Evolutionary conservation across 2,888 invertebrate genomes (phyloP).

Genomic region (Pherbina coryleti): DNA sequence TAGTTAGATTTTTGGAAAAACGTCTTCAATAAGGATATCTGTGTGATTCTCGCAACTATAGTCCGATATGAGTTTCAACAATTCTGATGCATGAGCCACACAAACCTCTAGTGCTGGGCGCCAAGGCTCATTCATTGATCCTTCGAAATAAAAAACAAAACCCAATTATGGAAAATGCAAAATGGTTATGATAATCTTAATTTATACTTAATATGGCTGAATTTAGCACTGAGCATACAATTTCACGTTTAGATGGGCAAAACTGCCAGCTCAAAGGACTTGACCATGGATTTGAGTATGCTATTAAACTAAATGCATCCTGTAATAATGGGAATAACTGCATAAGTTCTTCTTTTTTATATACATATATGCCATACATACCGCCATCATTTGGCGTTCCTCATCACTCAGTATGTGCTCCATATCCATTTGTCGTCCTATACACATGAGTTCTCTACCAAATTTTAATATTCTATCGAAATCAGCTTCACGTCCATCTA

Average conservation of each 20-base stretch:
- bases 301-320: constrained; percentile 97
- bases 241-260: constrained; percentile 92
- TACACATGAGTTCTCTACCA: constrained; percentile 91
- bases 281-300: constrained; percentile 97
- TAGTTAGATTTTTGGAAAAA: too few relatives aligned
- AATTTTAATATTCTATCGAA: constrained; percentile 95
- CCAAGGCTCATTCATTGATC: constrained; percentile 90
- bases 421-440: constrained; percentile 86
- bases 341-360: neutral
- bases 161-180: neutral
- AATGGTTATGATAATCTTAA: neutral
- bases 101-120: constrained; percentile 94
- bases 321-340: constrained; percentile 67
- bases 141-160: constrained; percentile 70
- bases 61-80: constrained; percentile 73
- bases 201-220: constrained; percentile 92
- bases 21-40: too few relatives aligned
- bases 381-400: constrained; percentile 93
- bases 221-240: constrained; percentile 95
- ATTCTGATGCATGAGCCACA: constrained; percentile 89
- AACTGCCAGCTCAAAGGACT: constrained; percentile 97
- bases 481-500: constrained; percentile 67
- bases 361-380: constrained; percentile 59
- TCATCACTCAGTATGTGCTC: constrained; percentile 82
- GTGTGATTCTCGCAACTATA: too few relatives aligned